Evolutionary conservation across 2,888 invertebrate genomes (phyloP).

Genomic region (Plebejus melissa): DNA sequence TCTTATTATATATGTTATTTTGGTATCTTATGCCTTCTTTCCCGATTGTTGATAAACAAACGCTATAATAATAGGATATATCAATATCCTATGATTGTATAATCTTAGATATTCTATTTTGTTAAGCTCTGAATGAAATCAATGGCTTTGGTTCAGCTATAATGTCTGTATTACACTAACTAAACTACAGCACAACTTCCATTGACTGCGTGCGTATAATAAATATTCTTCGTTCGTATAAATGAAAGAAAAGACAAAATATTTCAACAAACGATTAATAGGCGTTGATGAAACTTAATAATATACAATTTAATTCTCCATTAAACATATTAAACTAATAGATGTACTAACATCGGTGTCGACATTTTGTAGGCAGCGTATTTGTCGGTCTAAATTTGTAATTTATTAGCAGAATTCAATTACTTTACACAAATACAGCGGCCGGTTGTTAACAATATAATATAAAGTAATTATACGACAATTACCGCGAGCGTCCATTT

Average conservation of each 20-base stretch:
- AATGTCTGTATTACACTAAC: too few species aligned
- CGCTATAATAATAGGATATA: too few species aligned
- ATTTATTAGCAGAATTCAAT: conserved; percentile 15
- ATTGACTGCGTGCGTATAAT: too few species aligned
- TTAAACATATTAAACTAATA: conserved; percentile 4
- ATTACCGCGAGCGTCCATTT: background rate
- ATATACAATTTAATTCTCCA: background rate
- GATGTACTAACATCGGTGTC: conserved; percentile 21
- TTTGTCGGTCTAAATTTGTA: conserved; percentile 4
- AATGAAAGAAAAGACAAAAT: background rate
- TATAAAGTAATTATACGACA: background rate
- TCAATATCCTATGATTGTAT: too few species aligned
- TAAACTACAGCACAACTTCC: too few species aligned
- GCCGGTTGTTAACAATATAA: background rate
- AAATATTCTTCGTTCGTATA: background rate
- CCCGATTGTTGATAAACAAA: too few species aligned
- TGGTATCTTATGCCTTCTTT: too few species aligned
- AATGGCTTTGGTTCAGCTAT: too few species aligned
- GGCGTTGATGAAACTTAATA: background rate
- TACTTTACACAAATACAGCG: conserved; percentile 3
- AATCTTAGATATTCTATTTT: too few species aligned
- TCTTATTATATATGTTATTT: too few species aligned
- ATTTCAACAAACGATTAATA: background rate
- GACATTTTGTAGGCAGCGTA: background rate
- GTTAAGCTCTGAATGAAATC: too few species aligned